Base-by-base conservation (phyloP, 2,797 vertebrate species). In the Gymnocypris eckloni region DNA sequence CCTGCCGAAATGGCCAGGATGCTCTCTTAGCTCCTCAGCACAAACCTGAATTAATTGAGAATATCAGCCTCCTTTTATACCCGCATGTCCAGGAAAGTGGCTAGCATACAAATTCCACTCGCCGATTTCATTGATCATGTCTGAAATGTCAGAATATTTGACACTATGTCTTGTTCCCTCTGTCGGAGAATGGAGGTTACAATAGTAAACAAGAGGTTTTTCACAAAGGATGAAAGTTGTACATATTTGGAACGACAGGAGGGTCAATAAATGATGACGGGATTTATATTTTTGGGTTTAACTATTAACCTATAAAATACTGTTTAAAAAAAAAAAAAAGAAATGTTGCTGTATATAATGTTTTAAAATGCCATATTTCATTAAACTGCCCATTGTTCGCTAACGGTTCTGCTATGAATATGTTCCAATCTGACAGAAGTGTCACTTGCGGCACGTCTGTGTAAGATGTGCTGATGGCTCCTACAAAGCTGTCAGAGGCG, bases 381-480 rank as follows among this genome's bases (percentile, higher is more conserved):
- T 48, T 41, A 79, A 83, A 75, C 61, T 59, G 25, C 75, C 28
- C 45, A 72, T 87, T 72, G 61, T 80, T 85, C 50, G 54, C 72
- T 72, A 76, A 73, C 50, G 16, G 80, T 52, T 64, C 64, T 59
- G 66, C 52, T 52, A 64, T 81, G 80, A 70, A 84, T 33, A 78
- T 81, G 71, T 79, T 86, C 79, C 86, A 90, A 90, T 89, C 88
- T 88, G 61, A 66, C 61, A 66, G 61, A 66, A 66, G 13, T 66
- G 25, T 28, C 59, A 64, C 59, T 64, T 13, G 61, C 61, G 2
- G 25, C n/a, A 25, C 1, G 88, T 90, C 90, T 90, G 89, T 83
- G 90, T 91, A 89, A 81, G 89, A 84, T 88, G 92, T 94, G 93
- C 93, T 95, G 94, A 95, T 95, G 61, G 94, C 93, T 91, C 88